Evolutionary conservation across 2,797 vertebrate species (phyloP).

Genomic region (Siniperca scherzeri): DNA sequence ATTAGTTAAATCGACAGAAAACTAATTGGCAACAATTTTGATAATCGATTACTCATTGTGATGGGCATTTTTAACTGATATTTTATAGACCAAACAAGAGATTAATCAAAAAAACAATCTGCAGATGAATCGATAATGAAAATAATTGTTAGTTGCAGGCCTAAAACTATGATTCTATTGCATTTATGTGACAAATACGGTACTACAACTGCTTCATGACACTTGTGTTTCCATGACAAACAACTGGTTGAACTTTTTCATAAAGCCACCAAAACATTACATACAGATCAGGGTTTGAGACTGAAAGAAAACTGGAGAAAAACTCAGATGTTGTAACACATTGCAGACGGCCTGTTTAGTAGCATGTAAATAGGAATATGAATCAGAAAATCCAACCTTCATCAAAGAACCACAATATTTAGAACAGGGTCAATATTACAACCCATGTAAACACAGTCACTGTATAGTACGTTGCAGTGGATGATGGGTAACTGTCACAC

Average conservation of each 20-base stretch:
- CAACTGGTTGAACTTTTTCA: background rate
- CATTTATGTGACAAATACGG: too few species aligned
- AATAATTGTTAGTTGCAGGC: background rate
- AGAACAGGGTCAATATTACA: background rate
- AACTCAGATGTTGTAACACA: too few species aligned
- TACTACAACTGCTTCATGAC: background rate
- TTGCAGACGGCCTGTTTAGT: background rate
- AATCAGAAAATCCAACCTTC: background rate
- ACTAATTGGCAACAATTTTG: too few species aligned
- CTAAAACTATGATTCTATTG: too few species aligned
- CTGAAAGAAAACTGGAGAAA: too few species aligned
- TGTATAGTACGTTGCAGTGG: background rate
- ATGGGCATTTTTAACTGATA: background rate
- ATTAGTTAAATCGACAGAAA: too few species aligned
- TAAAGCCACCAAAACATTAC: too few species aligned
- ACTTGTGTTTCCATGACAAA: too few species aligned
- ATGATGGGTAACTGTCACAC: constrained; percentile 3
- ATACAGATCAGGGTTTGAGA: too few species aligned
- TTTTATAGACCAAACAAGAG: background rate
- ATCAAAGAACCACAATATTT: background rate
- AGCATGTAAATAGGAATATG: background rate
- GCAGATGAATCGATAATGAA: background rate
- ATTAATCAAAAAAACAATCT: too few species aligned
- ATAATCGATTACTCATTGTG: background rate
- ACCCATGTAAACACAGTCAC: background rate